These are phyloP conservation scores for Serinus canaria DNA, from an alignment of 2,113 vertebrate species.

Conservation along the genomic window DNA sequence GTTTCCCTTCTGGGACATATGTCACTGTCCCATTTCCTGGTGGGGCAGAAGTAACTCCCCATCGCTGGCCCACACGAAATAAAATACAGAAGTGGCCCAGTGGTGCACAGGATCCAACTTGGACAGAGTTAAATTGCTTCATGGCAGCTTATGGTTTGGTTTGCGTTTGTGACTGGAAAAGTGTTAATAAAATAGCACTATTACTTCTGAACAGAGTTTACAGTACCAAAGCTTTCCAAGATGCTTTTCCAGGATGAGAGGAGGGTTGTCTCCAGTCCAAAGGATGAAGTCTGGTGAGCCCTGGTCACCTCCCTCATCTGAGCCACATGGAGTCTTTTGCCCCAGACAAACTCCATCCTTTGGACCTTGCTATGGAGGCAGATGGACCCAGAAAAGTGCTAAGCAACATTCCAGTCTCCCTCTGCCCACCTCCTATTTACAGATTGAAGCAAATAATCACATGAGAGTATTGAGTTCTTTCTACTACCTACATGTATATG, in stretches of 20 bases:
- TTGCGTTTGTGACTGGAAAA: background rate
- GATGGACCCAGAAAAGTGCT: background rate
- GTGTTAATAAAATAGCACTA: background rate
- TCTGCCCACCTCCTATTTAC: background rate
- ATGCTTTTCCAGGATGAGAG: background rate
- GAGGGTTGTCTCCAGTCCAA: slow-evolving; percentile 72
- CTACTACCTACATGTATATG: rapidly evolving
- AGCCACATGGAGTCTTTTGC: background rate
- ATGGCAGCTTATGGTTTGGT: background rate
- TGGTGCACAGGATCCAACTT: background rate
- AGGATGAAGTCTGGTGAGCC: slow-evolving; percentile 82
- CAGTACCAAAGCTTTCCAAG: background rate
- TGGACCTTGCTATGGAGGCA: background rate
- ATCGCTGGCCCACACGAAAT: background rate
- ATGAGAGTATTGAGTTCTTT: background rate
- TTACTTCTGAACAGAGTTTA: background rate
- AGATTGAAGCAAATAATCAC: background rate
- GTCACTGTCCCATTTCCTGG: background rate
- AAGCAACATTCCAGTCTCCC: background rate
- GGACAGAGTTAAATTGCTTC: background rate
- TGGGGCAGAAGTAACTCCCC: background rate
- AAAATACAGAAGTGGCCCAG: background rate
- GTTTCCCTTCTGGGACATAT: background rate
- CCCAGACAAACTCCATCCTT: background rate
- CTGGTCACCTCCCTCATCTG: background rate